These are phyloP conservation scores for Celastrina argiolus DNA, from an alignment of 2,888 invertebrate species.

Conservation along the genomic window DNA sequence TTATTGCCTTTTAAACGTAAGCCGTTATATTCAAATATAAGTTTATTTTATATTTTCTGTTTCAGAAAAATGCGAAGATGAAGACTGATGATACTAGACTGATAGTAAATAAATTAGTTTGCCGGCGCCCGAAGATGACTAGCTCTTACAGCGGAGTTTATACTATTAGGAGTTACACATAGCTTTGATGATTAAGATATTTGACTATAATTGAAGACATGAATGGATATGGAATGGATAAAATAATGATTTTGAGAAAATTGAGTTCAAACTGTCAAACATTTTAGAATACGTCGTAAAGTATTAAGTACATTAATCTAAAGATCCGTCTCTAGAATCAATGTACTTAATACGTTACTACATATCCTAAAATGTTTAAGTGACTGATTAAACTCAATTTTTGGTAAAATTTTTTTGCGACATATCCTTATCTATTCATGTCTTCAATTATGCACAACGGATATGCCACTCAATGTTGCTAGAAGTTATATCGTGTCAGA, in stretches of 20 bases:
- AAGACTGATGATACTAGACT: constrained; percentile 28
- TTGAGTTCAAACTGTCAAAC: too few species aligned
- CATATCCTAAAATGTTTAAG: too few species aligned
- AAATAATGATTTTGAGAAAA: not conserved
- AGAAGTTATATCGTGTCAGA: too few species aligned
- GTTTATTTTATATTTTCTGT: constrained; percentile 30
- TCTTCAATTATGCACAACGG: not conserved
- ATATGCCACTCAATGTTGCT: too few species aligned
- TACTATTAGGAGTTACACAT: not conserved
- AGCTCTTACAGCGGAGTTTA: not conserved
- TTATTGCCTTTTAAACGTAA: not conserved
- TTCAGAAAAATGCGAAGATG: constrained; percentile 64
- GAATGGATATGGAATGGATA: not conserved
- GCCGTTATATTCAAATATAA: constrained; percentile 4
- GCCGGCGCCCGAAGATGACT: not conserved
- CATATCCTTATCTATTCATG: too few species aligned
- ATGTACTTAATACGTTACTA: too few species aligned
- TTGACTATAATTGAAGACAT: not conserved
- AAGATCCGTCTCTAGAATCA: too few species aligned
- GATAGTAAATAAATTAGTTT: not conserved
- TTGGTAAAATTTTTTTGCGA: too few species aligned
- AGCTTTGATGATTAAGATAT: not conserved
- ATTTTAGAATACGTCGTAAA: too few species aligned
- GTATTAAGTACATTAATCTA: too few species aligned
- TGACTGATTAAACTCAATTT: too few species aligned